phyloP scores from a whole-genome alignment of 2,113 vertebrate species.

The Arizona elegans region DNA sequence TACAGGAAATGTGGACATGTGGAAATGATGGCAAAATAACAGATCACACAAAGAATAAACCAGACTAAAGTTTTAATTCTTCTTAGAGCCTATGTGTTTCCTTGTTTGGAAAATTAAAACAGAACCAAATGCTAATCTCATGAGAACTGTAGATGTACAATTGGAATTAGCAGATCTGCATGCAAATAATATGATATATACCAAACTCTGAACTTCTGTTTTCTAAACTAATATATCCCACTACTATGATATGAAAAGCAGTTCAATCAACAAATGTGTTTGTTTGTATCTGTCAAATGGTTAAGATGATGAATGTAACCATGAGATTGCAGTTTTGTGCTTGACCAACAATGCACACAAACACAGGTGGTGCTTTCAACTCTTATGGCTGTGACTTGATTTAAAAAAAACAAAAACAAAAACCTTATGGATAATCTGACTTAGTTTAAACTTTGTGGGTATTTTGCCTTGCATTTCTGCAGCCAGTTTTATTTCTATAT shows the following conservation, averaged over 20 bases:
- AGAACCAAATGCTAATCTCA: neutral
- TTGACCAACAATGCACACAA: neutral
- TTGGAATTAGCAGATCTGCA: neutral
- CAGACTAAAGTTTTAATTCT: neutral
- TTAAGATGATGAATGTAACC: neutral
- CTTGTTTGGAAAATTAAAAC: neutral
- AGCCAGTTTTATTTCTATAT: neutral
- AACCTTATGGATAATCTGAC: neutral
- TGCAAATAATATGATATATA: neutral
- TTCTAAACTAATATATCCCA: neutral
- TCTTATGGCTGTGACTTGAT: neutral
- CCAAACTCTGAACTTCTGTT: neutral
- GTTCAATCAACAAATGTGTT: neutral
- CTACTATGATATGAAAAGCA: neutral
- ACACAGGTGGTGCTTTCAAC: neutral
- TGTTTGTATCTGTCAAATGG: neutral
- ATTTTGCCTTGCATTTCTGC: neutral
- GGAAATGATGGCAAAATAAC: neutral
- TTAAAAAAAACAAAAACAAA: too few species aligned
- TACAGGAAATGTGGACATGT: neutral
- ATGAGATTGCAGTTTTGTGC: neutral
- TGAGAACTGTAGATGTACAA: neutral
- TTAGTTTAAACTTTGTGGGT: neutral
- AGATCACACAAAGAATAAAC: neutral
- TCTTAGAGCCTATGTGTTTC: neutral